phyloP scores from a whole-genome alignment of 2,797 vertebrate genomes.

The Halcyon chelicuti region DNA sequence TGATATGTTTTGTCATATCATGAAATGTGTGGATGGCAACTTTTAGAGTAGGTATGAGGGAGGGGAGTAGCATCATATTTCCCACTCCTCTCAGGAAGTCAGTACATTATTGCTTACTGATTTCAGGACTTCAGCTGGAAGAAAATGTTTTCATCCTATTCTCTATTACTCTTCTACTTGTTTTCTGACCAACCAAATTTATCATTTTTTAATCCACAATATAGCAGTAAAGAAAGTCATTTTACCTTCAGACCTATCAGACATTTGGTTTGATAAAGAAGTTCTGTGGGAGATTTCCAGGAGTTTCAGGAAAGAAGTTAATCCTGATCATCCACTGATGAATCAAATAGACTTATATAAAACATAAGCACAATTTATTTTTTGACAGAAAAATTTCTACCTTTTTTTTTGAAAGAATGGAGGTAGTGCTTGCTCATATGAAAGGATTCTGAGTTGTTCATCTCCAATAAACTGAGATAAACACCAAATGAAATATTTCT shows the following conservation, averaged over 20 bases:
- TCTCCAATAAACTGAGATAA: not conserved
- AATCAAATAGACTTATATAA: not conserved
- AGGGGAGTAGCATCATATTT: not conserved
- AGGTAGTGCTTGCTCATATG: not conserved
- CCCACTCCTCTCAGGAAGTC: not conserved
- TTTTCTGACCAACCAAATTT: not conserved
- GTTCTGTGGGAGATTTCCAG: not conserved
- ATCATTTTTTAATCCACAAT: not conserved
- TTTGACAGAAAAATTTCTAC: not conserved
- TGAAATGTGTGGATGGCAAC: not conserved
- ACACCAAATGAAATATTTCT: not conserved
- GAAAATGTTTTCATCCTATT: not conserved
- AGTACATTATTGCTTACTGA: not conserved
- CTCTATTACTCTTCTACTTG: not conserved
- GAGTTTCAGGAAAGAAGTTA: not conserved
- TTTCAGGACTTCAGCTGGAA: not conserved
- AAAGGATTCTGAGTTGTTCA: not conserved
- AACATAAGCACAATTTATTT: not conserved
- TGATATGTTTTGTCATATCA: not conserved
- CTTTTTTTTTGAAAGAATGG: not conserved
- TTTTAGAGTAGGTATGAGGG: rapidly evolving
- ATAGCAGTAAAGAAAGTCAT: not conserved
- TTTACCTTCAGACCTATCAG: not conserved
- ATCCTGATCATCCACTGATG: not conserved
- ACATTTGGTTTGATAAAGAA: not conserved